Evolutionary conservation across 2,797 vertebrate genomes (phyloP).

Genomic region (Labeo calbasu): DNA sequence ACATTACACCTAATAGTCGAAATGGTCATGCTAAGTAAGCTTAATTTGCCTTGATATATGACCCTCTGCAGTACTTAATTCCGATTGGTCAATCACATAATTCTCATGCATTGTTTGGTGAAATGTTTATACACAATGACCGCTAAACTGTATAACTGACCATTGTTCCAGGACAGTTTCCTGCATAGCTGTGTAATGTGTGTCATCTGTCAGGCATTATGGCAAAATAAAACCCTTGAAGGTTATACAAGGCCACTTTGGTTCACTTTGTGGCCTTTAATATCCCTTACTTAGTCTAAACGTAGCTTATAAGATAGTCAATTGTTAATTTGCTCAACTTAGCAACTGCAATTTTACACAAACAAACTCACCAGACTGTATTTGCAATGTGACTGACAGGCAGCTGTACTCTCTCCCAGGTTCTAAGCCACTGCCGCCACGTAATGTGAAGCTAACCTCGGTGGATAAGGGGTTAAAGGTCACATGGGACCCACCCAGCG

Average conservation of each 20-base stretch:
- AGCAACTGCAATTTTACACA: neutral
- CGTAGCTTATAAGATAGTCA: neutral
- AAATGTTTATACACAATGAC: neutral
- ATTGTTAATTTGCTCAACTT: neutral
- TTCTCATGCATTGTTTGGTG: neutral
- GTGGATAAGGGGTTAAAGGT: constrained; percentile 76
- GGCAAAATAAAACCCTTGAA: neutral
- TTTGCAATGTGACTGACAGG: neutral
- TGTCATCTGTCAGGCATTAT: neutral
- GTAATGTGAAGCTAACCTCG: constrained; percentile 78
- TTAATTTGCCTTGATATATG: neutral
- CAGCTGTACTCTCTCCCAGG: constrained; percentile 59
- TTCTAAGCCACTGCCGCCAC: constrained; percentile 76
- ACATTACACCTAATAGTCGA: neutral
- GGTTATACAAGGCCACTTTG: neutral
- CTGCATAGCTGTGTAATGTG: neutral
- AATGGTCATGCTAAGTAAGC: neutral
- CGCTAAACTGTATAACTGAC: neutral
- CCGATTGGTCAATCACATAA: constrained; percentile 1
- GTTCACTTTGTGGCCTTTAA: neutral
- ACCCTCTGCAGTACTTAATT: neutral
- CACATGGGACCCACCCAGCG: constrained; percentile 80
- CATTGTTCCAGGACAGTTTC: neutral
- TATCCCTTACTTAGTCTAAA: neutral
- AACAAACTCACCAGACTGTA: neutral